These are phyloP conservation scores for Drosophila gunungcola DNA, from an alignment of 1,140 invertebrate species.

Conservation along the genomic window DNA sequence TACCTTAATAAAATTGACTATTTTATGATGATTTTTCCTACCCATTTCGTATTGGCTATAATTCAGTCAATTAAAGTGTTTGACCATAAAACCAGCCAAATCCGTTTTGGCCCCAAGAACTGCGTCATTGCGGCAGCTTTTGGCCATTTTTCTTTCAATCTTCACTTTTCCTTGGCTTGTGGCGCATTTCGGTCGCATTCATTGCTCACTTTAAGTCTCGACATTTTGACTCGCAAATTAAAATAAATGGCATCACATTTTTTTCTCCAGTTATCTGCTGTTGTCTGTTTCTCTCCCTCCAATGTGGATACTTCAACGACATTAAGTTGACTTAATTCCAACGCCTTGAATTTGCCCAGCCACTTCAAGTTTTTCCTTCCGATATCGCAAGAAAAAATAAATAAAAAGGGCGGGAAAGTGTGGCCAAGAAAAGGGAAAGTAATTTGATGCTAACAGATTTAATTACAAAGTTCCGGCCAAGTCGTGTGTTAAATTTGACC, in stretches of 20 bases:
- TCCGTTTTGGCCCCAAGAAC: constrained; percentile 3
- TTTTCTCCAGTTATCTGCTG: constrained; percentile 30
- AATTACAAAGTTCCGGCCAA: constrained; percentile 59
- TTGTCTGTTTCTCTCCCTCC: constrained; percentile 2
- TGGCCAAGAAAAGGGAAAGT: constrained; percentile 23
- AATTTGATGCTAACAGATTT: constrained; percentile 62
- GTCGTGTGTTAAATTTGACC: constrained; percentile 57
- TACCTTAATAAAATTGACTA: constrained; percentile 43
- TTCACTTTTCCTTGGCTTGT: constrained; percentile 13
- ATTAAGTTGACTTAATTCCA: constrained; percentile 67
- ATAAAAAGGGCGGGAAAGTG: neutral
- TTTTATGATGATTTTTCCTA: constrained; percentile 35
- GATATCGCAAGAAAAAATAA: constrained; percentile 2
- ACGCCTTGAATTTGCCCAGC: constrained; percentile 41
- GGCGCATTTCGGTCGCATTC: constrained; percentile 42
- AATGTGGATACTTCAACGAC: constrained; percentile 43
- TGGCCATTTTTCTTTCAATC: constrained; percentile 3
- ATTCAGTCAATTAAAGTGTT: constrained; percentile 53
- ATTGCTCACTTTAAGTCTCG: constrained; percentile 65
- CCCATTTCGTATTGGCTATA: constrained; percentile 17
- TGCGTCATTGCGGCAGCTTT: constrained; percentile 39
- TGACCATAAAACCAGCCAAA: constrained; percentile 12
- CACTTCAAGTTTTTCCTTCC: constrained; percentile 22
- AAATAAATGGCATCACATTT: constrained; percentile 76
- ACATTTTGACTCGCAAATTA: constrained; percentile 76